These are phyloP conservation scores for Andricus grossulariae DNA, from an alignment of 1,140 invertebrate species.

Conservation along the genomic window DNA sequence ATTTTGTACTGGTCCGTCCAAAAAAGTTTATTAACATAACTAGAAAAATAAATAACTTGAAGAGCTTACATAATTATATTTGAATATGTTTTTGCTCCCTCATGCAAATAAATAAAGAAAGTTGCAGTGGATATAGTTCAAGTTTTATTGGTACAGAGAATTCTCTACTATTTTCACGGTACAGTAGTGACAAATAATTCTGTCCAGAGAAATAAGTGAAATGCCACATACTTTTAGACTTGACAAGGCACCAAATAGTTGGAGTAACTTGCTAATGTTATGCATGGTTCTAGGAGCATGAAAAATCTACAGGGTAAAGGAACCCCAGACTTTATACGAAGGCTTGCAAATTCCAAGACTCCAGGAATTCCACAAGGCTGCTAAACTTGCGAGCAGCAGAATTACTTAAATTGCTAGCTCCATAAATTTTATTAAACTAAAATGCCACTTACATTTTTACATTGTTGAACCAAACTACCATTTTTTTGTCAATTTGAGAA, in stretches of 20 bases:
- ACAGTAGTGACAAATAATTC: neutral
- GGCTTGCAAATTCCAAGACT: neutral
- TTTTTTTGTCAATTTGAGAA: too few species aligned
- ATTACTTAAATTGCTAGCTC: too few species aligned
- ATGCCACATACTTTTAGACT: conserved; percentile 17
- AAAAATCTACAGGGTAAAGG: neutral
- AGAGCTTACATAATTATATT: too few species aligned
- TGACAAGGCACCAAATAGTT: conserved; percentile 24
- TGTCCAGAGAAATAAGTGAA: conserved; percentile 14
- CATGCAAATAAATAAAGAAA: neutral
- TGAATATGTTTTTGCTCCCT: too few species aligned
- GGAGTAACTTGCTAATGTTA: conserved; percentile 4
- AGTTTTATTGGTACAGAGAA: neutral
- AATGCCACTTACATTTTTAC: too few species aligned
- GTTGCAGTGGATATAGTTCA: neutral
- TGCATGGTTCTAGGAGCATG: neutral
- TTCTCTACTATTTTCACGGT: neutral
- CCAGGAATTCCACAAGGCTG: neutral
- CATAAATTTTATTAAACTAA: too few species aligned
- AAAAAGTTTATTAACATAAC: too few species aligned
- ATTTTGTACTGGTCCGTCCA: too few species aligned
- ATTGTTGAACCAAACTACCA: too few species aligned
- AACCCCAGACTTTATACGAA: neutral
- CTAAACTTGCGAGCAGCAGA: neutral
- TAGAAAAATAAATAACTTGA: too few species aligned